Evolutionary conservation across 2,888 invertebrate genomes (phyloP).

Genomic region (Drosophila ezoana): DNA sequence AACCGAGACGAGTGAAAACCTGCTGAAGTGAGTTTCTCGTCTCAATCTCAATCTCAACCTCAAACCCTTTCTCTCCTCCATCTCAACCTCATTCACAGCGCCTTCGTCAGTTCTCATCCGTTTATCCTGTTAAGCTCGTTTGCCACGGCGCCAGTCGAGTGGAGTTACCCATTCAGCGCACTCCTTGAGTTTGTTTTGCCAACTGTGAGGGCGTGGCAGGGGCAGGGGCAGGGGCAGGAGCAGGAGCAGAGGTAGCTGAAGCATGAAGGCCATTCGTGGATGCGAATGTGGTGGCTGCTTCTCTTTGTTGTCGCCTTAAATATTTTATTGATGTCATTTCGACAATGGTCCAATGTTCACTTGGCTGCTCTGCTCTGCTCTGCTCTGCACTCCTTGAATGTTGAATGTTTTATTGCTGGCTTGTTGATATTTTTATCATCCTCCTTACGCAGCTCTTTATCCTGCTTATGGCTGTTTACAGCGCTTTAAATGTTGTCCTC

Average conservation of each 20-base stretch:
- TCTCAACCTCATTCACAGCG: neutral
- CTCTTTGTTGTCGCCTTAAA: constrained; percentile 60
- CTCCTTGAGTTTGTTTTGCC: constrained; percentile 44
- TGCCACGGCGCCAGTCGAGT: constrained; percentile 61
- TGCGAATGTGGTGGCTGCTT: constrained; percentile 33
- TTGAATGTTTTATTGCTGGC: constrained; percentile 65
- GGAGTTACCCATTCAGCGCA: constrained; percentile 39
- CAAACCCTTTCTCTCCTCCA: neutral
- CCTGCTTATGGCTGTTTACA: constrained; percentile 41
- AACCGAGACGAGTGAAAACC: constrained; percentile 42
- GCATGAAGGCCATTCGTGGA: constrained; percentile 53
- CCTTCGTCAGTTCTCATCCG: constrained; percentile 46
- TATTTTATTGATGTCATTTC: constrained; percentile 78
- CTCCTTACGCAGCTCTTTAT: constrained; percentile 21
- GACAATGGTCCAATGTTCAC: constrained; percentile 70
- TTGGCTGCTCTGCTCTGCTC: constrained; percentile 49
- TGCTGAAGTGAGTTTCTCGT: constrained; percentile 34
- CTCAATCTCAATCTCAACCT: constrained; percentile 10
- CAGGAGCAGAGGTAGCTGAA: constrained; percentile 21
- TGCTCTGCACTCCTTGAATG: constrained; percentile 30
- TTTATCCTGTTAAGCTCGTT: constrained; percentile 73
- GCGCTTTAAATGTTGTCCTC: constrained; percentile 52
- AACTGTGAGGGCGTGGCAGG: constrained; percentile 22
- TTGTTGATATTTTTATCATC: constrained; percentile 72
- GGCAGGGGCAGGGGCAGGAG: constrained; percentile 11